Base-by-base conservation (phyloP, 2,113 vertebrate genomes). In the Dasypus novemcinctus region DNA sequence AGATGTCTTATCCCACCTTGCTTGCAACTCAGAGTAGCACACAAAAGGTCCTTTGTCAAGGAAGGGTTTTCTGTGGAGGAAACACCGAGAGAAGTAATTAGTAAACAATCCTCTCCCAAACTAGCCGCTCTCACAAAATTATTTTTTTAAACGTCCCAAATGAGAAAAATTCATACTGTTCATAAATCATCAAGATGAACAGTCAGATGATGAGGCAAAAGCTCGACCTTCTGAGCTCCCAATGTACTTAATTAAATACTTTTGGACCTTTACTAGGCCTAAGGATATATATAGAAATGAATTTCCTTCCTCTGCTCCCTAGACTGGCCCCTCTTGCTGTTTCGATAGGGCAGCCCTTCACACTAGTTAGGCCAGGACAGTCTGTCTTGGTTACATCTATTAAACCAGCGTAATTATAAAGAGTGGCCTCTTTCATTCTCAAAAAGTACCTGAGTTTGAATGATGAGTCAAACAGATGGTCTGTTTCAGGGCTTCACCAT, bases 51-150 rank as follows among this genome's bases (percentile, higher is more conserved):
- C 89, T 74, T 83, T 14, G 31, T 83, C 38, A 96, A 20, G 69
- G 27, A 27, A 12, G 95, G 93, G 8, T 95, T 95, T 93, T 97
- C 98, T 98, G 96, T 21, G 79, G 7, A 96, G 61, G 96, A 96
- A 97, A 95, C 2, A 17, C 13, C 59, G 4, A 90, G 18, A 66
- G 7, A 84, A 41, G 5, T 46, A 69, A 69, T 92, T 1, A 57
- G 33, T 38, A 31, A 1, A 38, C 66, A 61, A 1, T 4, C 8
- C 5, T 61, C 2, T 71, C 17, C 64, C 4, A 0, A 5, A 14
- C 13, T 1, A 29, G 11, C 12, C 4, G 33, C 12, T 9, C 43
- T 29, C 66, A 3, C 3, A 25, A 52, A 31, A n/a, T 4, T 8
- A 1, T 2, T 59, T 57, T 23, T 61, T 57, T 18, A 61, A 36